Evolutionary conservation across 2,797 vertebrate genomes (phyloP).

Genomic region (Kryptolebias ocellatus): DNA sequence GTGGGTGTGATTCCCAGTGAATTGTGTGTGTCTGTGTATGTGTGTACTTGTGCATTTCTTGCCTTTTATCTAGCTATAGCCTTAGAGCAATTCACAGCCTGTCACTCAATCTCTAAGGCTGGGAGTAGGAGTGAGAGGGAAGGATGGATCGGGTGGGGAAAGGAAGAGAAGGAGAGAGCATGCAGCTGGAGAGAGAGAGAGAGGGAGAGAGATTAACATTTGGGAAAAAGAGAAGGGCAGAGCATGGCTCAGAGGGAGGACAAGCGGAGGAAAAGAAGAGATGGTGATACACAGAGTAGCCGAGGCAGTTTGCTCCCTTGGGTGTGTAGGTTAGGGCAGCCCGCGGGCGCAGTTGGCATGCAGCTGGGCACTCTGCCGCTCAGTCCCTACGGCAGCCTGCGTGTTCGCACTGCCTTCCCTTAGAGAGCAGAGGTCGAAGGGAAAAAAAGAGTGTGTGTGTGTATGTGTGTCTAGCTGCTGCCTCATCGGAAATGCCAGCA

Average conservation of each 20-base stretch:
- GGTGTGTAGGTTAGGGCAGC: slow-evolving; percentile 71
- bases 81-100: slow-evolving; percentile 81
- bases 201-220: slow-evolving; percentile 49
- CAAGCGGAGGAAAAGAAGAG: slow-evolving; percentile 43
- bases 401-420: slow-evolving; percentile 70
- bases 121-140: slow-evolving; percentile 60
- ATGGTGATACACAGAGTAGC: slow-evolving; percentile 51
- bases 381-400: slow-evolving; percentile 71
- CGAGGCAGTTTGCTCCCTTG: slow-evolving; percentile 72
- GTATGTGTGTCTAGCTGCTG: slow-evolving; percentile 46
- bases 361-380: slow-evolving; percentile 81
- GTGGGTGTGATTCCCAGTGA: slow-evolving; percentile 66
- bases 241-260: slow-evolving; percentile 50
- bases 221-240: slow-evolving; percentile 53
- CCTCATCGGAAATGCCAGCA: slow-evolving; percentile 76
- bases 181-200: slow-evolving; percentile 42
- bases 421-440: slow-evolving; percentile 76
- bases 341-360: slow-evolving; percentile 80
- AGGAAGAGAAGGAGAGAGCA: slow-evolving; percentile 20
- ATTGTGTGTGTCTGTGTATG: slow-evolving; percentile 38
- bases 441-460: slow-evolving; percentile 53
- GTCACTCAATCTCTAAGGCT: slow-evolving; percentile 76
- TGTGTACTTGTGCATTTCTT: slow-evolving; percentile 60
- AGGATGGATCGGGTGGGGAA: slow-evolving; percentile 38
- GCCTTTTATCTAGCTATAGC: slow-evolving; percentile 78